Evolutionary conservation across 1,140 invertebrate genomes (phyloP), one percentile per base, ranked within the genome.

Genomic region (Gryllus bimaculatus): DNA sequence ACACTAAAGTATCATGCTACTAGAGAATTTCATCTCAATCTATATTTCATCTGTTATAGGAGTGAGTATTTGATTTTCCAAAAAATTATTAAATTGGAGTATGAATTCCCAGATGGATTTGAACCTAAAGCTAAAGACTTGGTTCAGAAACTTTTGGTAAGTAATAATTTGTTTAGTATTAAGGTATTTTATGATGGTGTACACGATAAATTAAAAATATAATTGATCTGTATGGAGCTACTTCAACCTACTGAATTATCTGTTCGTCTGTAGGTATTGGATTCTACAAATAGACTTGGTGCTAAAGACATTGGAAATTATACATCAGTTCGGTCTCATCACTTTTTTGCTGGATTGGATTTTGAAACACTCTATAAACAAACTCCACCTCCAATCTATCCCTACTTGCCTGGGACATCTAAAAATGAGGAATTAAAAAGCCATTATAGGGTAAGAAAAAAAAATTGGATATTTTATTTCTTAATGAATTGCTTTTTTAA

Each of bases 61-160:
- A 97, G 93, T 86, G 98, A 99, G 85, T 99, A 98, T 87, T 90
- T 97, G 81, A 98, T 98, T 77, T 98, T 99, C 85, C 94, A 98
- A 86, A 98, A 98, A 87, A 98, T 99, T 82, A 85, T 95, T 10
- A 94, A 93, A 83, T 88, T 98, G 81, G 92, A 97, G 10, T 99
- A 98, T 85, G 92, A 94, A 80, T 96, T 98, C 84, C 97, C 97
- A 0, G 93, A 96, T 84, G 95, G 93, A 26, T 98, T 99, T 85
- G 91, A 92, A 83, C 87, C 90, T 74, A 87, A 90, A 76, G 95
- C 96, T 8, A 93, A 92, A 86, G 94, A 98, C 86, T 89, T 99
- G 78, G 94, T 99, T 20, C 88, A 92, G 82, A 92, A 95, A 84
- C 88, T 99, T 78, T 86, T 99, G 80, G 94, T 92, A 85, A 87